phyloP scores from a whole-genome alignment of 2,113 vertebrate species.

The Macaca mulatta region DNA sequence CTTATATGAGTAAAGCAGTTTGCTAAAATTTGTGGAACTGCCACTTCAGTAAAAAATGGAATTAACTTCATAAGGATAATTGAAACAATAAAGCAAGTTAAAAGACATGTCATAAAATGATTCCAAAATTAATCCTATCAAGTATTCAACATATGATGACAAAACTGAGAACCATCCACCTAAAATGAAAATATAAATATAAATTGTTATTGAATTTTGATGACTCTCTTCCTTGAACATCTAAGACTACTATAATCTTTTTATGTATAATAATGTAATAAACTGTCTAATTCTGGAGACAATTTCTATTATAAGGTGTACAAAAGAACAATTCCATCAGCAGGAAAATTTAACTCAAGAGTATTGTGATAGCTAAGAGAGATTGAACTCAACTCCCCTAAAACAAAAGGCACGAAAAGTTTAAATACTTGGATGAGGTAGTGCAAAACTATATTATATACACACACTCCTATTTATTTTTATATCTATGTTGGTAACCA shows the following conservation, averaged over 20 bases:
- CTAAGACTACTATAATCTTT: conserved; percentile 18
- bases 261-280: not conserved
- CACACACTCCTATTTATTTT: not conserved
- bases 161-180: conserved; percentile 48
- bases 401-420: not conserved
- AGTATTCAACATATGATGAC: conserved; percentile 55
- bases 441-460: not conserved
- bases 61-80: conserved; percentile 68
- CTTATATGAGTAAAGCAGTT: conserved; percentile 14
- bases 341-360: not conserved
- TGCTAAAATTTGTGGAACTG: conserved; percentile 54
- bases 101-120: conserved; percentile 67
- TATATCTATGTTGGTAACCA: not conserved
- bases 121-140: conserved; percentile 65
- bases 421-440: not conserved
- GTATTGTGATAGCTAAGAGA: not conserved
- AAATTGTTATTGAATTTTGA: conserved; percentile 50
- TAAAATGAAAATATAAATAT: conserved; percentile 66
- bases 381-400: not conserved
- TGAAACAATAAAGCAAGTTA: conserved; percentile 72
- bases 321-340: not conserved
- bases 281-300: not conserved
- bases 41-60: conserved; percentile 52
- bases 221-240: conserved; percentile 38
- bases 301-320: not conserved